Conservation (phyloP, 1,140 invertebrate genomes). For the Pachyrhynchus sulphureomaculatus region DNA sequence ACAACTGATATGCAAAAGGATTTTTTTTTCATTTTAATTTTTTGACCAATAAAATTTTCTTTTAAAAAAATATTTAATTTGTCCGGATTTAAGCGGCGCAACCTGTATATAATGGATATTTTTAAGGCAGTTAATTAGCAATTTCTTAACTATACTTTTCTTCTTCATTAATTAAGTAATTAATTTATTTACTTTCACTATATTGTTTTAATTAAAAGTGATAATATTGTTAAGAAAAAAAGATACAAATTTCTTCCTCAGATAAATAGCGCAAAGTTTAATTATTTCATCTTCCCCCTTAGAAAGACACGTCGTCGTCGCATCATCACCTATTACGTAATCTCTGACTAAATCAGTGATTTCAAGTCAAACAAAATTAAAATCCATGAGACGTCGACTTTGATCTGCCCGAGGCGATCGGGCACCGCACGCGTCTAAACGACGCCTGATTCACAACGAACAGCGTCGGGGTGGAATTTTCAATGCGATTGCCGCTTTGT, state of each 20-base stretch:
- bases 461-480: conserved; percentile 47
- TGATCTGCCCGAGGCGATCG: conserved; percentile 33
- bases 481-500: conserved; percentile 48
- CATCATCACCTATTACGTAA: conserved; percentile 24
- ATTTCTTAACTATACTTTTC: neutral
- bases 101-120: too few species aligned
- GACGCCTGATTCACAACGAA: conserved; percentile 42
- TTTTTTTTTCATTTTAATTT: too few species aligned
- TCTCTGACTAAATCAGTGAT: conserved; percentile 27
- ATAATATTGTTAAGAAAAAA: neutral
- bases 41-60: too few species aligned
- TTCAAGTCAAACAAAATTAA: conserved; percentile 40
- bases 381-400: conserved; percentile 28
- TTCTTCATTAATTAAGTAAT: too few species aligned
- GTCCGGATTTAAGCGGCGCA: too few species aligned
- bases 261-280: neutral
- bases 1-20: too few species aligned
- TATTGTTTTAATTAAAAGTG: neutral
- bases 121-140: neutral
- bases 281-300: conserved; percentile 7
- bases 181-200: too few species aligned
- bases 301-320: neutral
- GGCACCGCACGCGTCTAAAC: conserved; percentile 38
- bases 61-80: too few species aligned
- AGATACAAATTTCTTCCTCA: neutral